Evolutionary conservation across 2,888 invertebrate genomes (phyloP).

Genomic region (Tenthredo mesomela): DNA sequence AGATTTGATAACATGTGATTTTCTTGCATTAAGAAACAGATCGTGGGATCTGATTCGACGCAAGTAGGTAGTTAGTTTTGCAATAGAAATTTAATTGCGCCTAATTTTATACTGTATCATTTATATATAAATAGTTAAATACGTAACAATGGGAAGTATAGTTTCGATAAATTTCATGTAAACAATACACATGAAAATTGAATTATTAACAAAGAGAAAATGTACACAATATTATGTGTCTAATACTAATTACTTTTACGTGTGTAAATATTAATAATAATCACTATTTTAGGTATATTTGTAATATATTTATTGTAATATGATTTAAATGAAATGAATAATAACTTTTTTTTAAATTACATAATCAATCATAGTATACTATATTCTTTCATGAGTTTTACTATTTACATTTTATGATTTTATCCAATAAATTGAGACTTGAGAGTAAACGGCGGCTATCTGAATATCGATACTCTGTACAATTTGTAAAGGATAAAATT

Average conservation of each 20-base stretch:
- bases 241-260: background rate
- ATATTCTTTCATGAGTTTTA: background rate
- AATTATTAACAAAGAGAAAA: background rate
- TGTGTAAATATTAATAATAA: background rate
- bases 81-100: background rate
- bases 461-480: background rate
- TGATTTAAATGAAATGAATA: conserved; percentile 50
- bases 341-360: background rate
- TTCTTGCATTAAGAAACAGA: background rate
- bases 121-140: too few relatives aligned
- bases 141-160: background rate
- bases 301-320: conserved; percentile 19
- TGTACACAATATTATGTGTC: background rate
- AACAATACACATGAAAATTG: background rate
- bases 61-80: background rate
- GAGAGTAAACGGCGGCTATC: background rate
- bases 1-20: background rate
- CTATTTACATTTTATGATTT: background rate
- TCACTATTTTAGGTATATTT: background rate
- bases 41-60: background rate
- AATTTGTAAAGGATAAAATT: background rate
- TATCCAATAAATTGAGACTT: background rate
- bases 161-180: background rate
- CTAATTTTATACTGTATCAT: background rate
- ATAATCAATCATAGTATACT: conserved; percentile 3